Percentiles rank a stretch among this genome's conserved stretches.
Evolutionary conservation across 2,113 vertebrate species (phyloP).

Genomic region (Cheilinus undulatus): DNA sequence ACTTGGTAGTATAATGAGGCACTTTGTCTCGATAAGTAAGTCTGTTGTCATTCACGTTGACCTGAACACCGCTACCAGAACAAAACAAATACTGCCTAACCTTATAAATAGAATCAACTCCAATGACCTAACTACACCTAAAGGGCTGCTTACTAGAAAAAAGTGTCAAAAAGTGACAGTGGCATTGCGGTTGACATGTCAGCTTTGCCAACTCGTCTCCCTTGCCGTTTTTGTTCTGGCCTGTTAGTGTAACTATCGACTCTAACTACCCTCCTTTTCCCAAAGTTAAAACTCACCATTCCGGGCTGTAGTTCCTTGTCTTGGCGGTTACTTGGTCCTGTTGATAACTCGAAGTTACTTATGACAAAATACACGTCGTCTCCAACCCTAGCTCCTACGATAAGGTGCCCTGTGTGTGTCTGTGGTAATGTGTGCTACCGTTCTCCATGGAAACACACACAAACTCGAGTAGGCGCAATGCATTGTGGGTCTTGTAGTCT

Average conservation of each 20-base stretch:
- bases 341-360: conserved; percentile 42
- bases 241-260: too few species aligned
- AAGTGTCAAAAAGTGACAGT: too few species aligned
- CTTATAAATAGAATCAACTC: neutral
- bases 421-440: conserved; percentile 20
- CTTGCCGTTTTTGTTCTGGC: neutral
- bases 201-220: conserved; percentile 15
- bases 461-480: conserved; percentile 48
- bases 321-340: conserved; percentile 32
- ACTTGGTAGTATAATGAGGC: neutral
- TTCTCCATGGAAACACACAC: conserved; percentile 80
- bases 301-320: conserved; percentile 1
- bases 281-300: conserved; percentile 77
- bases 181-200: conserved; percentile 18
- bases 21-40: neutral
- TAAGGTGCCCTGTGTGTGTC: conserved; percentile 30
- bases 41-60: neutral
- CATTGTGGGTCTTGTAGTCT: conserved; percentile 70
- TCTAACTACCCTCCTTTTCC: too few species aligned
- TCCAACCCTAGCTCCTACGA: conserved; percentile 1
- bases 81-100: too few species aligned
- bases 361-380: conserved; percentile 26
- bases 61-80: too few species aligned
- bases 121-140: neutral
- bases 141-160: neutral